Evolutionary conservation across 2,888 invertebrate species (phyloP), one percentile per base, ranked within the genome.

Genomic region (Koerneria pararmatus): DNA sequence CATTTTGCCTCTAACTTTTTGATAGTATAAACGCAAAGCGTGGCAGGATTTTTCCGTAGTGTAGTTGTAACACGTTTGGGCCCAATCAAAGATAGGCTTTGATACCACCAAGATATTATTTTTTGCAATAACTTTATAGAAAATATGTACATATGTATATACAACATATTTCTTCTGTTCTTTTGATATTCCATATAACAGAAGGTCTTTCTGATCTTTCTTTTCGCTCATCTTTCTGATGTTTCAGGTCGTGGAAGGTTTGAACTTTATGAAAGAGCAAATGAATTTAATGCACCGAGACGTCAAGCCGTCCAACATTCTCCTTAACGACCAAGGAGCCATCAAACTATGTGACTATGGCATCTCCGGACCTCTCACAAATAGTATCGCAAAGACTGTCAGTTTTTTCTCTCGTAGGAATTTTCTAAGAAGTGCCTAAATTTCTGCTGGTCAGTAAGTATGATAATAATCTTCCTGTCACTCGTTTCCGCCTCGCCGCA

Each of bases 321-420:
- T 97, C 78, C 91, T 95, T 75, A 95, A 93, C 59, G 2, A 8
- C 0, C 19, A 89, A 82, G 97, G 95, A 27, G 91, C 93, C 84
- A 92, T 97, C 1, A 97, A 97, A 86, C 94, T 97, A 88, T 97
- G 97, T 85, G 97, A 97, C 86, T 97, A 97, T 87, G 97, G 97
- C 68, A 97, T 97, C 84, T 95, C 95, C 77, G 95, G 95, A 19
- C 93, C 95, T 84, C 88, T 97, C 65, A 95, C 95, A 4, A 93
- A 97, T 86, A 95, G 95, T 11, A 91, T 95, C 64, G 95, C 95
- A 19, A 95, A 95, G 87, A 95, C 95, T 2, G 65, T 65, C 4
- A 15, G 31, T 8, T 19, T 0, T 29, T 2, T 19, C 37, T 34
- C 8, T 32, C 4, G 3, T 35, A 1, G 6, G 8, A 8, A 32